Evolutionary conservation across 1,140 invertebrate species (phyloP).

Genomic region (Macrobrachium rosenbergii): DNA sequence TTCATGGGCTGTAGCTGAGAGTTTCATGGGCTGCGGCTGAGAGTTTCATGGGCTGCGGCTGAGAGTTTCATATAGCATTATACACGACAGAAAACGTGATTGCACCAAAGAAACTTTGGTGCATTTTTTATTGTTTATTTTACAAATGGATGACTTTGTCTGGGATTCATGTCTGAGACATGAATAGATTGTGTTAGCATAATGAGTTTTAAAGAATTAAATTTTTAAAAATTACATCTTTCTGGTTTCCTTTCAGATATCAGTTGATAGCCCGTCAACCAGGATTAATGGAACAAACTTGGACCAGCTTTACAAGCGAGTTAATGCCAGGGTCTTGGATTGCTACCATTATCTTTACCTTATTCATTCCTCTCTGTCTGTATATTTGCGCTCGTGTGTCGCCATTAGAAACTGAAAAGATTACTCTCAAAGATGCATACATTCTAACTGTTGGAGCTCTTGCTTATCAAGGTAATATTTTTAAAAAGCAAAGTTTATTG

Average conservation of each 20-base stretch:
- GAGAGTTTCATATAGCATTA: too few relatives aligned
- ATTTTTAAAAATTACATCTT: neutral
- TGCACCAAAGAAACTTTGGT: too few relatives aligned
- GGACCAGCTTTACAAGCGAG: conserved; percentile 63
- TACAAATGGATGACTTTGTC: too few relatives aligned
- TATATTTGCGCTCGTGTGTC: conserved; percentile 44
- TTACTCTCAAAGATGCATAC: conserved; percentile 60
- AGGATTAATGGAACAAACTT: conserved; percentile 60
- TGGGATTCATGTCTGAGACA: too few relatives aligned
- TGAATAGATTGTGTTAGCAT: too few relatives aligned
- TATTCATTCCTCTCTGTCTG: conserved; percentile 59
- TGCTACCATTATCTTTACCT: conserved; percentile 47
- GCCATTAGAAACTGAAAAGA: conserved; percentile 43
- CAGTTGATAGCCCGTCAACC: conserved; percentile 50
- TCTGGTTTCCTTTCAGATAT: conserved; percentile 33
- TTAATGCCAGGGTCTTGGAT: conserved; percentile 56
- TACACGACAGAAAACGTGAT: too few relatives aligned
- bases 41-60: too few relatives aligned
- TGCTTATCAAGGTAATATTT: conserved; percentile 50
- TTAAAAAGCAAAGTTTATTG: too few relatives aligned
- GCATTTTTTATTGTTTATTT: too few relatives aligned
- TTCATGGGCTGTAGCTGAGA: too few relatives aligned
- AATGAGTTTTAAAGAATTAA: too few relatives aligned
- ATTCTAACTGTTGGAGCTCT: conserved; percentile 60
- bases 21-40: too few relatives aligned